A percentile compares a stretch with the other conserved stretches of the same genome.
phyloP scores from a whole-genome alignment of 2,888 invertebrate genomes.

The Meloe dianella region DNA sequence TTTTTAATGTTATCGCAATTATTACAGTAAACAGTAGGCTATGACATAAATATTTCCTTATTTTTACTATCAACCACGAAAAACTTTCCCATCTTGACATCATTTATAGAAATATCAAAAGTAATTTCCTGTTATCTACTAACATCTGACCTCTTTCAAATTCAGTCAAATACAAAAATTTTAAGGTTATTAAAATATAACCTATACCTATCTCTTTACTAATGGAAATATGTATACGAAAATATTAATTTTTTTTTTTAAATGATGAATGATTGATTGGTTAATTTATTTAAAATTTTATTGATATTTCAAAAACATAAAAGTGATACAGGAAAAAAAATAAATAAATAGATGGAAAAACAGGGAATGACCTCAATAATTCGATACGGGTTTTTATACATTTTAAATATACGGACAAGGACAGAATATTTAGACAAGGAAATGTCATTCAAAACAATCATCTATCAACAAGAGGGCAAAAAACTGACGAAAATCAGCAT shows the following conservation, averaged over 20 bases:
- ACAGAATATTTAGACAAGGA: not conserved
- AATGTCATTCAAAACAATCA: not conserved
- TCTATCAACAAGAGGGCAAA: not conserved
- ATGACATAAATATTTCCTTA: not conserved
- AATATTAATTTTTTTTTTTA: no score
- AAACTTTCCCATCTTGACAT: not conserved
- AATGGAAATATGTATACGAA: no score
- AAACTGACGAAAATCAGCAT: not conserved
- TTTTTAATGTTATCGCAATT: not conserved
- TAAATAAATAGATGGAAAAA: not conserved
- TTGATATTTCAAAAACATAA: no score
- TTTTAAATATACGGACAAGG: not conserved
- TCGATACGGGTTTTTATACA: not conserved
- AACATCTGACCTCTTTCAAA: no score
- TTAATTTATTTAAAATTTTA: no score
- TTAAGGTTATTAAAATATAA: not conserved
- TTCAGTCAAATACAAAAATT: not conserved
- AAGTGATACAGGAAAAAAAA: not conserved
- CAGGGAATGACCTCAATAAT: conserved; percentile 5
- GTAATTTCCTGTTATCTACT: no score
- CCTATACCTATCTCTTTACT: no score
- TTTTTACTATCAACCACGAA: not conserved
- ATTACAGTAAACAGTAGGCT: not conserved
- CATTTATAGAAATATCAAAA: not conserved
- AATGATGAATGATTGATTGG: no score